Conservation (phyloP, 2,113 vertebrate genomes). For the Ptychochromis oligacanthus region DNA sequence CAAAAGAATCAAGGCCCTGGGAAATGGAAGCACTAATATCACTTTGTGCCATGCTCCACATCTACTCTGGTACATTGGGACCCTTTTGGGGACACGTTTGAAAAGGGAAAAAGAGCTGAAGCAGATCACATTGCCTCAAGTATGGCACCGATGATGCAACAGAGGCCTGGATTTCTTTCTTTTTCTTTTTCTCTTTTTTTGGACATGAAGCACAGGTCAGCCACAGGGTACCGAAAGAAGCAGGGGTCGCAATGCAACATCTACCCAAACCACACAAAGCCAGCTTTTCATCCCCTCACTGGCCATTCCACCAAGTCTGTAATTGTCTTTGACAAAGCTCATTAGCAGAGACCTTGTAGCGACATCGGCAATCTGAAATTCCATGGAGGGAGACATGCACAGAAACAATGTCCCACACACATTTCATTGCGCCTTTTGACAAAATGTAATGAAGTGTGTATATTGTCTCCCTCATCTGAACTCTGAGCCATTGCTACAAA, state of each 20-base stretch:
- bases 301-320: conserved; percentile 76
- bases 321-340: conserved; percentile 92
- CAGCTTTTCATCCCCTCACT: conserved; percentile 83
- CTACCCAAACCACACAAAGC: conserved; percentile 83
- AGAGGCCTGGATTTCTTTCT: conserved; percentile 50
- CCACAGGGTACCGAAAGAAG: conserved; percentile 79
- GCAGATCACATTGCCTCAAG: conserved; percentile 50
- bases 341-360: conserved; percentile 86
- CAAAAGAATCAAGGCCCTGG: conserved; percentile 38
- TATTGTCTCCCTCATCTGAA: conserved; percentile 82
- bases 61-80: conserved; percentile 29
- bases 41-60: conserved; percentile 34
- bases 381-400: conserved; percentile 82
- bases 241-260: conserved; percentile 74
- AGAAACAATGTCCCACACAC: conserved; percentile 83
- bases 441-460: conserved; percentile 89
- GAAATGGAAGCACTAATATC: conserved; percentile 51
- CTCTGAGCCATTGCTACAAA: conserved; percentile 79
- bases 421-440: conserved; percentile 86
- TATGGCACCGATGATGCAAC: conserved; percentile 20
- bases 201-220: conserved; percentile 75
- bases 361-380: conserved; percentile 83
- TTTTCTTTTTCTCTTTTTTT: conserved; percentile 29
- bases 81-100: conserved; percentile 31
- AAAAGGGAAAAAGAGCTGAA: conserved; percentile 52